Base-by-base conservation (phyloP, 2,797 vertebrate genomes). In the Semotilus atromaculatus region DNA sequence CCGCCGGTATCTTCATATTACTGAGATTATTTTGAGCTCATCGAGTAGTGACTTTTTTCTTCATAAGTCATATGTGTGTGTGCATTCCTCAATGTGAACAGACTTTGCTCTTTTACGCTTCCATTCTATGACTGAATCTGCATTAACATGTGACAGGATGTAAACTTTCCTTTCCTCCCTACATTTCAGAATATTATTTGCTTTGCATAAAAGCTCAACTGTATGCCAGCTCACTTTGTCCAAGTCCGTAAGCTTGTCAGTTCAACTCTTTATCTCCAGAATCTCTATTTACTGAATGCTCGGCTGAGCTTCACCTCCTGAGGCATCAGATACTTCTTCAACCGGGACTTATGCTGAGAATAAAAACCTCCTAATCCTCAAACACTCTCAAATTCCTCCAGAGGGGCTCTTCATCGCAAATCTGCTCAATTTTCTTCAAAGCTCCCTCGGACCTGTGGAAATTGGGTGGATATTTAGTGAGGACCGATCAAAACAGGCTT, bases 291-390 rank as follows among this genome's bases (percentile, higher is more conserved):
- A 87, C 76, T 80, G 90, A 84, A 83, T 76, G 58, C 86, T 88
- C 36, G 29, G 80, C 80, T 87, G 80, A 85, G 86, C 88, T 79
- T 26, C 75, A 79, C 87, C 86, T 85, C 88, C 87, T 83, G 67
- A 83, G 89, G 87, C 83, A 82, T 90, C 82, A 83, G 90, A 90
- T 70, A 80, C 48, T 76, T 78, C 88, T 88, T 84, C 85, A 85
- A n/a, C 81, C 34, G 19, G 88, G 87, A 88, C 23, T 51, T 81
- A 81, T 21, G 66, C 91, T 90, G 89, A 89, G 91, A 90, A 91
- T 86, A 90, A 89, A 83, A 91, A 90, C 88, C 14, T 84, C 85
- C 81, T 94, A 94, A 95, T 94, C 93, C 93, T 94, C 94, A 94
- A 94, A 94, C 91, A 73, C 85, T 87, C 88, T 86, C 83, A 19